Evolutionary conservation across 2,797 vertebrate genomes (phyloP).

Genomic region (Sebastes nivosus): DNA sequence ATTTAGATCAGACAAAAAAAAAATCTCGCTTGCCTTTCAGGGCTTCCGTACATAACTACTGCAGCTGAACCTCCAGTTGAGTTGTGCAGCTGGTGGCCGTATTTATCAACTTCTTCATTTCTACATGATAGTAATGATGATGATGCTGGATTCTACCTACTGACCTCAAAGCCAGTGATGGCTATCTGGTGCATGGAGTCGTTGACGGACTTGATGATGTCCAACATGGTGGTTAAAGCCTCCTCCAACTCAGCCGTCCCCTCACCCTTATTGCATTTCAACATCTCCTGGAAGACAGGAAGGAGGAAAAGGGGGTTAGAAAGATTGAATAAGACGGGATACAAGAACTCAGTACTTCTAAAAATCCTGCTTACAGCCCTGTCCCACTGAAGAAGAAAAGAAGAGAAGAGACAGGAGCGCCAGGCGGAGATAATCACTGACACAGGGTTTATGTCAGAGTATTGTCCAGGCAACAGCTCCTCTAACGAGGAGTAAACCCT

Average conservation of each 20-base stretch:
- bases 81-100: too few species aligned
- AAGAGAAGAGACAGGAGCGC: neutral
- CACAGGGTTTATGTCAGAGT: neutral
- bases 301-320: neutral
- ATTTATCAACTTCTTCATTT: neutral
- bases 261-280: slow-evolving; percentile 89
- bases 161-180: slow-evolving; percentile 94
- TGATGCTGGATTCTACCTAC: neutral
- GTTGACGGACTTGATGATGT: slow-evolving; percentile 94
- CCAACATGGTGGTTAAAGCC: slow-evolving; percentile 88
- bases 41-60: too few species aligned
- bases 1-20: too few species aligned
- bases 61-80: too few species aligned
- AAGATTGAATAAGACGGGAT: neutral
- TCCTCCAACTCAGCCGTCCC: slow-evolving; percentile 89
- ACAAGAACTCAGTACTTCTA: neutral
- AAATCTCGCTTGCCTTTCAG: too few species aligned
- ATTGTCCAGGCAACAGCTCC: neutral
- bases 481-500: neutral
- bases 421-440: too few species aligned
- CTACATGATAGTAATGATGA: neutral
- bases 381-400: neutral
- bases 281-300: slow-evolving; percentile 83
- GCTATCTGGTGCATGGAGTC: slow-evolving; percentile 96
- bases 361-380: neutral